Evolutionary conservation across 2,113 vertebrate genomes (phyloP), one percentile per base, ranked within the genome.

Genomic region (Ammodytes marinus): DNA sequence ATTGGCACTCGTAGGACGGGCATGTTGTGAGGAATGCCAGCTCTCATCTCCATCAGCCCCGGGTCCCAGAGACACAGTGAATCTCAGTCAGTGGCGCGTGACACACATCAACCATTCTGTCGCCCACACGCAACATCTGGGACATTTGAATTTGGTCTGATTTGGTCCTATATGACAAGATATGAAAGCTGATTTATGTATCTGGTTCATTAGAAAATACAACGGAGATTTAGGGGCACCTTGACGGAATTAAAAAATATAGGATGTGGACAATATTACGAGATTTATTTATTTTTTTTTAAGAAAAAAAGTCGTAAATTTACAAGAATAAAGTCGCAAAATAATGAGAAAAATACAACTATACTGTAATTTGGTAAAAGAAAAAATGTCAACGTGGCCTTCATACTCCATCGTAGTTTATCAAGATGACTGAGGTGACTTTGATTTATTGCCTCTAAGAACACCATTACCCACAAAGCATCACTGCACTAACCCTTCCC

Each of bases 1-100:
- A 55, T 37, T 80, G 82, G 82, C 79, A 77, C 79, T 87, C 69
- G 76, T 72, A 67, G 81, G 74, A 70, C 15, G 54, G 55, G 74
- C 74, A 75, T 80, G 84, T 10, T 27, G n/a, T 0, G 49, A 79
- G 87, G 79, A 84, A 84, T 77, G 78, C 78, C 81, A 69, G 5
- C 84, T 81, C 84, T 6, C 69, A 40, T 17, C 8, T 4, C 50
- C 54, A 1, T 27, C 27, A 27, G 27, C 27, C 27, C 27, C 27
- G 2, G 27, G 35, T 39, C 75, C 59, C 15, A 39, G 0, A 13
- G 69, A 74, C 87, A 45, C 55, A 10, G 57, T 13, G 46, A 40
- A 7, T 42, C 73, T 53, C 43, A 6, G 61, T 3, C 7, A 45
- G 61, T 68, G 3, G 1, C 8, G 27, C 7, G 49, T 47, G 55